Conservation (phyloP, 2,797 vertebrate species). For the Bradypodion ventrale region DNA sequence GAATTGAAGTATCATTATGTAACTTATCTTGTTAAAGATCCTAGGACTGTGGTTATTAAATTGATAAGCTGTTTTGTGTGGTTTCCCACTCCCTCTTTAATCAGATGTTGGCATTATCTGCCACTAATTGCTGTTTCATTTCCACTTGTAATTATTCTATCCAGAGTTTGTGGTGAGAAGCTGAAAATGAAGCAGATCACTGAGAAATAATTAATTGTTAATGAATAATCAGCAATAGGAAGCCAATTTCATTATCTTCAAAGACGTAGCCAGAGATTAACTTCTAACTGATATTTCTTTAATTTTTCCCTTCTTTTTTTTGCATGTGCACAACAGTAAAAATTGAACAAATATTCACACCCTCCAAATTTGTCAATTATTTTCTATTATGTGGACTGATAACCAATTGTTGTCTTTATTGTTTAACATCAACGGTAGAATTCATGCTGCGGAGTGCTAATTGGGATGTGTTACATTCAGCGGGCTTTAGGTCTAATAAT, state of each 20-base stretch:
- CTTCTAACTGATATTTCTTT: slow-evolving; percentile 72
- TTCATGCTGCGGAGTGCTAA: slow-evolving; percentile 82
- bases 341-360: slow-evolving; percentile 82
- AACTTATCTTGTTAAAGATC: slow-evolving; percentile 69
- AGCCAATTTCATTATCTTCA: slow-evolving; percentile 88
- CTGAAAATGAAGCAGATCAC: slow-evolving; percentile 84
- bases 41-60: slow-evolving; percentile 58
- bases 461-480: slow-evolving; percentile 84
- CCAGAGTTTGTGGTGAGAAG: slow-evolving; percentile 82
- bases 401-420: slow-evolving; percentile 78
- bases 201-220: slow-evolving; percentile 86
- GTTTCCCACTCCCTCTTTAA: slow-evolving; percentile 59
- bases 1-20: slow-evolving; percentile 61
- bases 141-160: slow-evolving; percentile 84
- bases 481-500: slow-evolving; percentile 77
- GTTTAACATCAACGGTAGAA: slow-evolving; percentile 80
- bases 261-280: slow-evolving; percentile 83
- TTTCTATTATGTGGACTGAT: slow-evolving; percentile 82
- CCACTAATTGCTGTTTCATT: slow-evolving; percentile 85
- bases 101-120: slow-evolving; percentile 84
- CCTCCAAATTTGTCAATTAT: slow-evolving; percentile 85
- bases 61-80: slow-evolving; percentile 75
- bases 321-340: slow-evolving; percentile 72
- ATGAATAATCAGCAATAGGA: slow-evolving; percentile 87
- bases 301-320: slow-evolving; percentile 66